A percentile compares a stretch with the other conserved stretches of the same genome.
phyloP scores from a whole-genome alignment of 1,140 invertebrate species.

The Achatina immaculata region DNA sequence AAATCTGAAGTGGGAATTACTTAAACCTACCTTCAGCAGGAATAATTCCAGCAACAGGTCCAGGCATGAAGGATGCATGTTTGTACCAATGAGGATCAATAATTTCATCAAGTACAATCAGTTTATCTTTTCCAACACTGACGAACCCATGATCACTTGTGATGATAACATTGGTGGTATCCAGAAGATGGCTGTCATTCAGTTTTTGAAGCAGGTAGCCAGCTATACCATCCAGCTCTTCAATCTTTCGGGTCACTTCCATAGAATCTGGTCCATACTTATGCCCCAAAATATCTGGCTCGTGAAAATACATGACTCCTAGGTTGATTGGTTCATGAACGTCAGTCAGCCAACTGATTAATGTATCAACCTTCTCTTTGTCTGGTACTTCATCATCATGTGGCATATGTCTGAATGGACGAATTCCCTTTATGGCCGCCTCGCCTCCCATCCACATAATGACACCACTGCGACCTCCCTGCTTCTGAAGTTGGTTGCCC shows the following conservation, averaged over 20 bases:
- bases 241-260: slow-evolving; percentile 57
- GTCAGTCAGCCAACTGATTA: slow-evolving; percentile 78
- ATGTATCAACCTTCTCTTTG: slow-evolving; percentile 74
- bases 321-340: slow-evolving; percentile 72
- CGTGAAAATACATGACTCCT: slow-evolving; percentile 81
- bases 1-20: no score
- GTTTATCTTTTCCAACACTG: slow-evolving; percentile 68
- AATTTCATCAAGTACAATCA: slow-evolving; percentile 76
- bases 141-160: slow-evolving; percentile 85
- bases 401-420: slow-evolving; percentile 44
- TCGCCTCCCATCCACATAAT: slow-evolving; percentile 53
- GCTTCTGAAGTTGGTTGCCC: slow-evolving; percentile 53
- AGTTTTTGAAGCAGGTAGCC: slow-evolving; percentile 62
- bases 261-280: slow-evolving; percentile 63
- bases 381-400: slow-evolving; percentile 59
- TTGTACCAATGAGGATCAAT: slow-evolving; percentile 73
- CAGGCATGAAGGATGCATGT: slow-evolving; percentile 51
- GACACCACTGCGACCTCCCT: slow-evolving; percentile 45
- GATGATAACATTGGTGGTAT: slow-evolving; percentile 78
- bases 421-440: slow-evolving; percentile 49
- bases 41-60: slow-evolving; percentile 53
- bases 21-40: slow-evolving; percentile 51
- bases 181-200: slow-evolving; percentile 66
- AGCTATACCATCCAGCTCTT: slow-evolving; percentile 48
- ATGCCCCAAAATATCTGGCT: slow-evolving; percentile 78